These are phyloP conservation scores for Zophobas atratus DNA, from an alignment of 1,140 invertebrate genomes.

Conservation along the genomic window DNA sequence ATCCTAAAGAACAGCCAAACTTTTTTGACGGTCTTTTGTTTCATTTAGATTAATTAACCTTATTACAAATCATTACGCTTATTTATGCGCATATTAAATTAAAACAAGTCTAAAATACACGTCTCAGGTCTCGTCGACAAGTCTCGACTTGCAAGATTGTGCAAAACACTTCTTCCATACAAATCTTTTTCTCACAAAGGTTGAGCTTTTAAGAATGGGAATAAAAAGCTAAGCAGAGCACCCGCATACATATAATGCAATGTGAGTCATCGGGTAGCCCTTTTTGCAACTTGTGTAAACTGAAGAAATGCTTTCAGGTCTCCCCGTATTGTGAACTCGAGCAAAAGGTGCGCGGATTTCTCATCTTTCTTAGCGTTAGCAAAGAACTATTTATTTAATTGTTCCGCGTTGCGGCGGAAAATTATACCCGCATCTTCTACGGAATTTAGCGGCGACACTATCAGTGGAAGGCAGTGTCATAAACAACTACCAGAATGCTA, in stretches of 20 bases:
- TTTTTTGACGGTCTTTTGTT: neutral
- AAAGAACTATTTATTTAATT: neutral
- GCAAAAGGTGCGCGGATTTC: neutral
- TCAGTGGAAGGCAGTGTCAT: too few species aligned
- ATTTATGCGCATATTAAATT: conserved; percentile 1
- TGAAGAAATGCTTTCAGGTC: neutral
- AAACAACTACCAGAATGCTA: too few species aligned
- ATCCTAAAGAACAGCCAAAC: neutral
- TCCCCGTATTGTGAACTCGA: neutral
- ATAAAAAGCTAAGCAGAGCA: neutral
- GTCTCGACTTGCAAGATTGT: conserved; percentile 10
- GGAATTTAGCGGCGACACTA: too few species aligned
- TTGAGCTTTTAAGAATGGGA: neutral
- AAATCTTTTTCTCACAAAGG: neutral
- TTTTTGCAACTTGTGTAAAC: conserved; percentile 2
- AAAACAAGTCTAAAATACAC: neutral
- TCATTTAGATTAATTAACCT: neutral
- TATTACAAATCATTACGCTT: neutral
- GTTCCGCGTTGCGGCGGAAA: too few species aligned
- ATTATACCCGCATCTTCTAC: too few species aligned
- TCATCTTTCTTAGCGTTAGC: neutral
- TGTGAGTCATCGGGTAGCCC: neutral
- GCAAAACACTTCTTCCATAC: conserved; percentile 8
- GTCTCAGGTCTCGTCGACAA: neutral
- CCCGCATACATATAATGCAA: neutral